Conservation (phyloP, 2,888 invertebrate genomes). For the Pterostichus madidus region DNA sequence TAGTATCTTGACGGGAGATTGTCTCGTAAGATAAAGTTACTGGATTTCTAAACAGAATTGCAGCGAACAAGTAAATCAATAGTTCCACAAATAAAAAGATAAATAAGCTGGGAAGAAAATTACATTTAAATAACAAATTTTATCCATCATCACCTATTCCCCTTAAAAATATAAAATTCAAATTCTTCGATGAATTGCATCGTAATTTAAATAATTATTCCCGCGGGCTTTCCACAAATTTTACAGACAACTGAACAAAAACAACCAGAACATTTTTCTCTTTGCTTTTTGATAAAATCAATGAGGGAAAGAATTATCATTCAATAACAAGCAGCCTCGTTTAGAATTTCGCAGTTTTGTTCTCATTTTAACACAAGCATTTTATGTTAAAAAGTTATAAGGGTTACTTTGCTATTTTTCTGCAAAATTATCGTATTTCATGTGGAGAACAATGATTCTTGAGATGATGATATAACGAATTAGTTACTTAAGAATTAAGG, state of each 20-base stretch:
- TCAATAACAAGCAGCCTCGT: too few species aligned
- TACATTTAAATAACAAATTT: constrained; percentile 47
- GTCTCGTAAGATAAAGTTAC: constrained; percentile 3
- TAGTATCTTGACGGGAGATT: constrained; percentile 1
- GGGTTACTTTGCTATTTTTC: too few species aligned
- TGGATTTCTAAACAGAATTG: constrained; percentile 17
- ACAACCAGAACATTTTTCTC: constrained; percentile 22
- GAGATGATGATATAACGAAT: too few species aligned
- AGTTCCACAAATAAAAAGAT: constrained; percentile 6
- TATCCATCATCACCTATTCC: constrained; percentile 7
- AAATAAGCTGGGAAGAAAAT: neutral
- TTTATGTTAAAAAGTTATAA: too few species aligned
- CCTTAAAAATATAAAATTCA: constrained; percentile 45
- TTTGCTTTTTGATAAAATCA: constrained; percentile 27
- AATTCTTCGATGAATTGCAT: constrained; percentile 28
- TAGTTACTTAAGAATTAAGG: too few species aligned
- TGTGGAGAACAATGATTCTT: too few species aligned
- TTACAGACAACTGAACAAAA: constrained; percentile 29
- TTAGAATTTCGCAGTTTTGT: too few species aligned
- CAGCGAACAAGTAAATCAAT: constrained; percentile 3
- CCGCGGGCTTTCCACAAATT: constrained; percentile 25
- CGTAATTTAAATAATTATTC: constrained; percentile 44
- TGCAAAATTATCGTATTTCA: too few species aligned
- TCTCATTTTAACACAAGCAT: too few species aligned
- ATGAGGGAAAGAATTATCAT: constrained; percentile 1